Evolutionary conservation across 2,113 vertebrate species (phyloP).

Genomic region (Tenebrosternarchus preto): DNA sequence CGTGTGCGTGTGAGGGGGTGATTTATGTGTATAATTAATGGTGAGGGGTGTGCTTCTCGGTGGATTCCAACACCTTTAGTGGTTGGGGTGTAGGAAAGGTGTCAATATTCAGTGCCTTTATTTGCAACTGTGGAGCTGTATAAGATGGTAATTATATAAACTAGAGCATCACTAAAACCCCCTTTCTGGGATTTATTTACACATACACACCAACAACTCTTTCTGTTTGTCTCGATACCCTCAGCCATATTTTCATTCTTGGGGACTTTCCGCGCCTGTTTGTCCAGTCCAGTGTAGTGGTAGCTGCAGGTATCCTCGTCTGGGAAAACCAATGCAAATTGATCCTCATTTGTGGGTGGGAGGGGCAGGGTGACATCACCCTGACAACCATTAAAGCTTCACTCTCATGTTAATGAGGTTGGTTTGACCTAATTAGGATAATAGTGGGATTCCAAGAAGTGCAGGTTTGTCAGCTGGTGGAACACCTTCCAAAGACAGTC

Average conservation of each 20-base stretch:
- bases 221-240: neutral
- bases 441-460: too few relatives aligned
- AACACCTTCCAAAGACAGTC: conserved; percentile 1
- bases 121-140: conserved; percentile 7
- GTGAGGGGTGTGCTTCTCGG: conserved; percentile 37
- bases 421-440: too few relatives aligned
- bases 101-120: neutral
- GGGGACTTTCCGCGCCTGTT: conserved; percentile 39
- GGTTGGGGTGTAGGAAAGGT: neutral
- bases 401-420: too few relatives aligned
- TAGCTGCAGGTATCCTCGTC: neutral
- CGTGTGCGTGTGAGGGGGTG: neutral
- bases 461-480: too few relatives aligned
- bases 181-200: too few relatives aligned
- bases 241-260: conserved; percentile 16
- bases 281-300: neutral
- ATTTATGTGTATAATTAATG: neutral
- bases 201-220: neutral
- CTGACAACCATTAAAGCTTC: neutral
- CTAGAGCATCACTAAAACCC: too few relatives aligned
- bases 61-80: conserved; percentile 44
- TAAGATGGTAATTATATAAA: neutral
- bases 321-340: neutral
- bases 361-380: too few relatives aligned
- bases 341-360: neutral